A percentile compares a stretch with the other conserved stretches of the same genome.
These are phyloP conservation scores for Netelia virgata DNA, from an alignment of 2,888 invertebrate species.

Conservation along the genomic window DNA sequence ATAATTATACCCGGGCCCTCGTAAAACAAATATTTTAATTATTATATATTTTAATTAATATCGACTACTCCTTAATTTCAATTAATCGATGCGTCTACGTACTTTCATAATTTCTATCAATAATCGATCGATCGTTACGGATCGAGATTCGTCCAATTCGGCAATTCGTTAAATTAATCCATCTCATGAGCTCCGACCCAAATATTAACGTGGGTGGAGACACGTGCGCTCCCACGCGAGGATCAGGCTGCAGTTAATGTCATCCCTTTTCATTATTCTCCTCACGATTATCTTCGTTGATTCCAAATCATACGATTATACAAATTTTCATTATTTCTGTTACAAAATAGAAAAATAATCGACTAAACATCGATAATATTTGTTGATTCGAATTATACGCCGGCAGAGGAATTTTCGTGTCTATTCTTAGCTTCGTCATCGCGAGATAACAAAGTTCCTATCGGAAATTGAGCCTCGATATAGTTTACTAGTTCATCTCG, in stretches of 20 bases:
- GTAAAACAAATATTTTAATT: too few relatives aligned
- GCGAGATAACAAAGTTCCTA: background rate
- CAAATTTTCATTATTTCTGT: too few relatives aligned
- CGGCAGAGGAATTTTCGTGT: background rate
- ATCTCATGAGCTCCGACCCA: background rate
- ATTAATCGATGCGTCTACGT: too few relatives aligned
- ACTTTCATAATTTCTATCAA: too few relatives aligned
- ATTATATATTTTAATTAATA: too few relatives aligned
- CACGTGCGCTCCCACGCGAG: background rate
- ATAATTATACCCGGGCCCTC: slow-evolving; percentile 1
- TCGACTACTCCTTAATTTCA: too few relatives aligned
- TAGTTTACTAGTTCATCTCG: background rate
- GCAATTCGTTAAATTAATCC: background rate
- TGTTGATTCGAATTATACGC: background rate
- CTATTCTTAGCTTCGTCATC: background rate
- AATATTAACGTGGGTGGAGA: background rate
- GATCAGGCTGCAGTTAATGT: background rate
- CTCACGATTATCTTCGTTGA: background rate
- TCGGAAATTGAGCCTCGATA: background rate
- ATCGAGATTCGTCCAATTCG: background rate
- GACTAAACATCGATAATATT: too few relatives aligned
- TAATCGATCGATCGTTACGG: too few relatives aligned
- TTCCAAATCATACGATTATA: too few relatives aligned
- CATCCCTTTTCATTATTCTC: background rate
- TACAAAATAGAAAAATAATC: too few relatives aligned